Conservation (phyloP, 2,113 vertebrate genomes). For the Taurulus bubalis region DNA sequence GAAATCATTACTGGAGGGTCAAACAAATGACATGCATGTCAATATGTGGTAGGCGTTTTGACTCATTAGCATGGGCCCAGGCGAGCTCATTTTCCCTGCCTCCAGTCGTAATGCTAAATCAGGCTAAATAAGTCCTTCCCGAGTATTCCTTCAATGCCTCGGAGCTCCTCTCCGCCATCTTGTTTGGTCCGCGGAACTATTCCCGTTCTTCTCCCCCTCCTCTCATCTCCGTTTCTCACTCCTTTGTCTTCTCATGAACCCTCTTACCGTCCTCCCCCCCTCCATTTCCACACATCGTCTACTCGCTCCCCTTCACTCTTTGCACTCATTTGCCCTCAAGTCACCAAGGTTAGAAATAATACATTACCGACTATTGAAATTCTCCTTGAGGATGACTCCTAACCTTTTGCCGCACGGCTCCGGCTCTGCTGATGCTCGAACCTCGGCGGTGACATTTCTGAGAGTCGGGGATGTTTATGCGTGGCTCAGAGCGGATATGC, state of each 20-base stretch:
- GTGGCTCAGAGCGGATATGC: constrained; percentile 41
- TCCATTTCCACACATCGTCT: constrained; percentile 51
- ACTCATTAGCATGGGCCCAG: neutral
- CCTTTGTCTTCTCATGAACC: constrained; percentile 25
- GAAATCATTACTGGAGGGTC: neutral
- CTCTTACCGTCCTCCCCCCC: constrained; percentile 25
- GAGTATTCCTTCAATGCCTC: constrained; percentile 25
- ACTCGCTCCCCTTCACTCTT: constrained; percentile 9
- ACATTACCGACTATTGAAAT: constrained; percentile 33
- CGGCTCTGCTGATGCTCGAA: neutral
- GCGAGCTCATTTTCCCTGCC: neutral
- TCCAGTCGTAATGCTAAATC: neutral
- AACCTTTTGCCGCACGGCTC: constrained; percentile 30
- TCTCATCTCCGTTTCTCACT: constrained; percentile 50
- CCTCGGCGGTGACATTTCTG: constrained; percentile 44
- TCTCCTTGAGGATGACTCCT: constrained; percentile 46
- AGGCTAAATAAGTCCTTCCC: neutral
- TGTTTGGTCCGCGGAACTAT: constrained; percentile 40
- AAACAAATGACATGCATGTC: neutral
- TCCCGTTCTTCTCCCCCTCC: constrained; percentile 35
- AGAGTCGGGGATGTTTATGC: constrained; percentile 26
- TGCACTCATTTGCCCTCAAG: neutral
- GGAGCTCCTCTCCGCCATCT: neutral
- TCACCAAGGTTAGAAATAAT: constrained; percentile 37
- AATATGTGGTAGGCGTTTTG: neutral